Conservation (phyloP, 2,113 vertebrate genomes). For the Pimephales promelas region DNA sequence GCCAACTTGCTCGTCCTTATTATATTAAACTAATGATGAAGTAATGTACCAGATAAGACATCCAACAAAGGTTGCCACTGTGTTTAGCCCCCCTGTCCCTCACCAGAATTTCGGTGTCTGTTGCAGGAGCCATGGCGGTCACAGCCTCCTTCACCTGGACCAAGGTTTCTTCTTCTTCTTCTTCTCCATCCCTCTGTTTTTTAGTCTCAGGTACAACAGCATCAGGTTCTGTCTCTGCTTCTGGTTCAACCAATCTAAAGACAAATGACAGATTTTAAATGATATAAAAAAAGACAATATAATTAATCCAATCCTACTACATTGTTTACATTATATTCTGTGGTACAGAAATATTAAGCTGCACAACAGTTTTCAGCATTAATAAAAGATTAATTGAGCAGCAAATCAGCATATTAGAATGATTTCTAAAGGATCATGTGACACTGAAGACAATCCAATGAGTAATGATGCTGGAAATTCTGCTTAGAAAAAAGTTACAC, state of each 20-base stretch:
- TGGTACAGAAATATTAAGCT: background rate
- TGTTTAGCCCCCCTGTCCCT: background rate
- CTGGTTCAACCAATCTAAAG: background rate
- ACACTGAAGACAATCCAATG: background rate
- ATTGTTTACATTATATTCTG: background rate
- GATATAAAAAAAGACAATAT: background rate
- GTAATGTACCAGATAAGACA: background rate
- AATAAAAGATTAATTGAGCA: background rate
- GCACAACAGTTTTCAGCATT: background rate
- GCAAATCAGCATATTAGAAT: background rate
- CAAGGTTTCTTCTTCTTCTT: background rate
- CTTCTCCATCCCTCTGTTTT: constrained; percentile 27
- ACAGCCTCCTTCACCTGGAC: background rate
- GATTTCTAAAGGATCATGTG: background rate
- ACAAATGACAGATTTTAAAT: background rate
- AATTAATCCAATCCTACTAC: background rate
- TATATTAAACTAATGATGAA: background rate
- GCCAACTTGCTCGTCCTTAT: background rate
- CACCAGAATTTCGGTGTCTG: constrained; percentile 15
- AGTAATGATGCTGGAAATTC: background rate
- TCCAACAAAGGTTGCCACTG: background rate
- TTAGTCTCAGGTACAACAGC: constrained; percentile 55
- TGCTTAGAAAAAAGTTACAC: background rate
- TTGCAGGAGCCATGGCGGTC: background rate
- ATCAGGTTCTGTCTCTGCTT: constrained; percentile 51